Conservation (phyloP, 2,888 invertebrate species). For the Drosophila tanythrix region DNA sequence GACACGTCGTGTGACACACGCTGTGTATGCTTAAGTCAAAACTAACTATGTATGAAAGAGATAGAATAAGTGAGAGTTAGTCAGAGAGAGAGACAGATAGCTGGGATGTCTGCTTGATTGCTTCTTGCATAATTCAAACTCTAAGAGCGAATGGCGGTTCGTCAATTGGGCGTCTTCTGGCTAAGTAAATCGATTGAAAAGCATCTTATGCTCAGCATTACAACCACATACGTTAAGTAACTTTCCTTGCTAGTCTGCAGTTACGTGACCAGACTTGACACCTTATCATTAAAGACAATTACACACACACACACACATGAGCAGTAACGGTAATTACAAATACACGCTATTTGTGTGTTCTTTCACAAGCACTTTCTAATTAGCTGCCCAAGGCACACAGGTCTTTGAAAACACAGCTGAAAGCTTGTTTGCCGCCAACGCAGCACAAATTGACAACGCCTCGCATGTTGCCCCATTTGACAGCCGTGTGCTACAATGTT, state of each 20-base stretch:
- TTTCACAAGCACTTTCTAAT: slow-evolving; percentile 62
- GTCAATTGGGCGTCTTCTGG: slow-evolving; percentile 46
- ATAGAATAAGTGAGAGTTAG: neutral
- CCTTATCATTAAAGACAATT: slow-evolving; percentile 38
- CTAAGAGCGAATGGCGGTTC: slow-evolving; percentile 22
- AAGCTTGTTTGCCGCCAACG: slow-evolving; percentile 51
- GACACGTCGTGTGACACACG: slow-evolving; percentile 47
- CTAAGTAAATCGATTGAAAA: slow-evolving; percentile 46
- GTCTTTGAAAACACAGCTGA: slow-evolving; percentile 54
- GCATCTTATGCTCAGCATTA: slow-evolving; percentile 14
- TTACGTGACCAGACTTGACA: slow-evolving; percentile 41
- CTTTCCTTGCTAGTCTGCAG: slow-evolving; percentile 1
- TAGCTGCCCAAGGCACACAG: slow-evolving; percentile 53
- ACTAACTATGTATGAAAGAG: neutral
- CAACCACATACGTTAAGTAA: slow-evolving; percentile 2
- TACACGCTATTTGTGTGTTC: slow-evolving; percentile 26
- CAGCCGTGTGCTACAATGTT: slow-evolving; percentile 39
- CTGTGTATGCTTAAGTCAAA: slow-evolving; percentile 6
- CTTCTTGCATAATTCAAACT: slow-evolving; percentile 63
- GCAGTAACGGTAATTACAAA: slow-evolving; percentile 50
- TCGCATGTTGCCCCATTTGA: slow-evolving; percentile 9
- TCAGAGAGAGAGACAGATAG: neutral
- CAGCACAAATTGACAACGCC: slow-evolving; percentile 48
- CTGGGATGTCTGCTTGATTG: slow-evolving; percentile 41
- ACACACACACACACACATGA: slow-evolving; percentile 2